phyloP scores from a whole-genome alignment of 2,797 vertebrate genomes.

The Falco concolor region DNA sequence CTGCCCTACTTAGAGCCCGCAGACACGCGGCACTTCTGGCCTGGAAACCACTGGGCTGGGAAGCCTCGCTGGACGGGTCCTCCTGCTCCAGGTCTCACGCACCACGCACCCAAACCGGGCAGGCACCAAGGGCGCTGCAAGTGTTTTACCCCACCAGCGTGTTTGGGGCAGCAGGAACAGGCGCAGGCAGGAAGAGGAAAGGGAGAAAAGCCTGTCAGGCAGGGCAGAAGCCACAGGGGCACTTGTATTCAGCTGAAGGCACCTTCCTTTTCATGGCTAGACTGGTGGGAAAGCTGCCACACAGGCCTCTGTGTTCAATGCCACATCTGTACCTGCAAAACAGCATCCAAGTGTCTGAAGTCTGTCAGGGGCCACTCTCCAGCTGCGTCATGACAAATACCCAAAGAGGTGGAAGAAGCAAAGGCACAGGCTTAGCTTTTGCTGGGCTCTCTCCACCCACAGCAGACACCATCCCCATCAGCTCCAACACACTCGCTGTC shows the following conservation, averaged over 20 bases:
- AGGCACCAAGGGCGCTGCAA: accelerated
- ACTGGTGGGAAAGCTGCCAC: accelerated
- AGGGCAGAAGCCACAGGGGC: background rate
- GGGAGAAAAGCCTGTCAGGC: accelerated
- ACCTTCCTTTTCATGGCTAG: background rate
- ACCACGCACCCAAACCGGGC: accelerated
- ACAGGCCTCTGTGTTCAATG: accelerated
- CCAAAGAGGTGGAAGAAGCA: background rate
- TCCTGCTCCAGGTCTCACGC: accelerated
- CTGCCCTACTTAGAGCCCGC: background rate
- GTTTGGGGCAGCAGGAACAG: background rate
- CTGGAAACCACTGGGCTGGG: background rate
- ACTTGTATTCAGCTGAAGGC: background rate
- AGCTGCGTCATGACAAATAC: background rate
- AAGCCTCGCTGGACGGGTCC: accelerated
- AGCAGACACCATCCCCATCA: background rate
- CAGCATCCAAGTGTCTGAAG: accelerated
- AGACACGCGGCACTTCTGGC: background rate
- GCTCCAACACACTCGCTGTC: background rate
- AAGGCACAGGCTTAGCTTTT: background rate
- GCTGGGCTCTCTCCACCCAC: background rate
- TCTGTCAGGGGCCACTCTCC: background rate
- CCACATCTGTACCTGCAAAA: background rate
- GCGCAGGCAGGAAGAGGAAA: background rate
- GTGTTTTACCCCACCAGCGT: accelerated